Base-by-base conservation (phyloP, 2,888 invertebrate genomes). In the Hyposoter dolosus region DNA sequence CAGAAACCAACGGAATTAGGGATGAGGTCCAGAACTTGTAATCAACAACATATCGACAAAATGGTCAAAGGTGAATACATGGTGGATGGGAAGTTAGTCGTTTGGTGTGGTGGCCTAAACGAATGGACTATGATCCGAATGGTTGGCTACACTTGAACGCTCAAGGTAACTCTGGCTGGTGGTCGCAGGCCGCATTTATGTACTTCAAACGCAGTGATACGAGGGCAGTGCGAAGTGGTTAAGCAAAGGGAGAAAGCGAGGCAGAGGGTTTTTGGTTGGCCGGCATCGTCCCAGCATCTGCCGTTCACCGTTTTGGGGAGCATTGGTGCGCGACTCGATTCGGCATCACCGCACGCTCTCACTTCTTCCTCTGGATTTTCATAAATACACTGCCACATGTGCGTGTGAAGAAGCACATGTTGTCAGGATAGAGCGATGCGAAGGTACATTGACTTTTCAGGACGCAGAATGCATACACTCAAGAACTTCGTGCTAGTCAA, bases 121-220 rank as follows among this genome's bases (percentile, higher is more conserved):
- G 19, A 72, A 19, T 66, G 47, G 60, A 63, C 68, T 74, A 23
- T 74, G 50, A 74, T 60, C 15, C 10, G 68, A 74, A 56, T 56
- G 28, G 60, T 68, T 50, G 47, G 53, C 45, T 10, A 28, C 40
- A 60, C 12, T 35, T 28, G 66, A 68, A 53, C 19, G 74, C 50
- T 40, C 23, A n/a, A 10, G 19, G 23, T 15, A n/a, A 10, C 32
- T 15, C 47, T 19, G 47, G n/a, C 32, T 9, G 43, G 45, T 4
- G 56, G 19, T 32, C 32, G 35, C 43, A 60, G 40, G 69, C 32
- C 79, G 28, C 43, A 28, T 32, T 32, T 43, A 12, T 53, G 47
- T 71, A 65, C 32, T 66, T 82, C 12, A 60, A 68, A 81, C 45
- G 66, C 66, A 81, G 45, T 43, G 81, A 47, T 50, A 23, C 15